These are phyloP conservation scores for Pachycephala philippinensis DNA, from an alignment of 2,113 vertebrate genomes.

Conservation along the genomic window DNA sequence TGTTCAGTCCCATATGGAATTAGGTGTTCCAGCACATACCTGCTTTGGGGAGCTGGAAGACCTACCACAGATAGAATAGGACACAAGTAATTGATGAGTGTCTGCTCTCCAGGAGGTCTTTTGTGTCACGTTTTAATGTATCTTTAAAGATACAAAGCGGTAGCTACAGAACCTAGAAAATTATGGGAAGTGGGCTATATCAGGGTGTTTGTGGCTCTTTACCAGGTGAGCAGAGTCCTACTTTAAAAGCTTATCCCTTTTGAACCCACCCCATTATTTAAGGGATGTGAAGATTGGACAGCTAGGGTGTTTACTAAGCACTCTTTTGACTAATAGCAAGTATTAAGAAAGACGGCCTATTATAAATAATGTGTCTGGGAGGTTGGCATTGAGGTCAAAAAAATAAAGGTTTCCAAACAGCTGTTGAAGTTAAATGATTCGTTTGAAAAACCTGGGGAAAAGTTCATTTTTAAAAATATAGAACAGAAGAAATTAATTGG, in stretches of 20 bases:
- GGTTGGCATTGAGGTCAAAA: background rate
- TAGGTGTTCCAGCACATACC: background rate
- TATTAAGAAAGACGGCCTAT: background rate
- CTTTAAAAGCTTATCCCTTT: background rate
- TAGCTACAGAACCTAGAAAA: background rate
- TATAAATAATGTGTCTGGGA: slow-evolving; percentile 5
- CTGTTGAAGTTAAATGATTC: background rate
- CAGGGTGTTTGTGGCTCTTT: background rate
- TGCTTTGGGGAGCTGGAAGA: background rate
- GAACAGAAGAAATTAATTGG: background rate
- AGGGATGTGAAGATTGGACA: background rate
- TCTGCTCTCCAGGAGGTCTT: background rate
- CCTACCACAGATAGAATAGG: background rate
- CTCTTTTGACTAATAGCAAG: slow-evolving; percentile 9
- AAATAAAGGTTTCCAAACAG: background rate
- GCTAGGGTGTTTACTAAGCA: background rate
- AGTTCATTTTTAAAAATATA: background rate
- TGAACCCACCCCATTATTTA: background rate
- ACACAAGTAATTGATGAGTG: background rate
- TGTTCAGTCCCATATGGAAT: background rate
- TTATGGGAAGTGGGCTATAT: background rate
- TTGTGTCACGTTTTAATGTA: background rate
- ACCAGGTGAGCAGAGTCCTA: background rate
- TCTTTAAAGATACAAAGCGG: background rate
- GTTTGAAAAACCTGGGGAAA: background rate